phyloP scores from a whole-genome alignment of 2,888 invertebrate genomes.

The Seladonia tumulorum region DNA sequence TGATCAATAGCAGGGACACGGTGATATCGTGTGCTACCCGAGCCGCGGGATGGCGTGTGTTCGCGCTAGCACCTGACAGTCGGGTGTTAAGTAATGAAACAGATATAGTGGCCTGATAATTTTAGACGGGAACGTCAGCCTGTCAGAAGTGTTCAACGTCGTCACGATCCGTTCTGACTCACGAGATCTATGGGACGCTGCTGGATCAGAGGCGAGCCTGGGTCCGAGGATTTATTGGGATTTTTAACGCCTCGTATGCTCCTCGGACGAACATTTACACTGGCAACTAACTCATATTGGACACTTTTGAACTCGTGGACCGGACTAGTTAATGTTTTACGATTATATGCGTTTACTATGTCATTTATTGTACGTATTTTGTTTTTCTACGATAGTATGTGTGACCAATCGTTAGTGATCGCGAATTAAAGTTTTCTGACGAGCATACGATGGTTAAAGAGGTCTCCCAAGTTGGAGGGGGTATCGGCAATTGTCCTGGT shows the following conservation, averaged over 20 bases:
- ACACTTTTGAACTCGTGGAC: no score
- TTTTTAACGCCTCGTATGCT: neutral
- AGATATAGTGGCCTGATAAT: slow-evolving; percentile 57
- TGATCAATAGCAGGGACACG: slow-evolving; percentile 71
- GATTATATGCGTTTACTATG: neutral
- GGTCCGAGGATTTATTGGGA: neutral
- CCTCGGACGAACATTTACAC: neutral
- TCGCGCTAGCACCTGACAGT: slow-evolving; percentile 60
- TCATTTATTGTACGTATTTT: neutral
- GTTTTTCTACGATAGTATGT: neutral
- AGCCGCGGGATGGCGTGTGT: neutral
- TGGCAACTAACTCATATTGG: neutral
- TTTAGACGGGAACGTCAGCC: slow-evolving; percentile 54
- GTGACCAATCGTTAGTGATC: no score
- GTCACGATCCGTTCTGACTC: slow-evolving; percentile 34
- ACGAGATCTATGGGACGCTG: slow-evolving; percentile 41
- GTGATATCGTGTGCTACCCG: slow-evolving; percentile 3
- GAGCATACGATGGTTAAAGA: neutral
- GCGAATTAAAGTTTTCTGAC: neutral
- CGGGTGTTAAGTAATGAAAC: slow-evolving; percentile 49
- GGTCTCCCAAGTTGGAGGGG: neutral
- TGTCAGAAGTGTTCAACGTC: slow-evolving; percentile 43
- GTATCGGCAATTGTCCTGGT: neutral
- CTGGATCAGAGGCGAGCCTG: neutral
- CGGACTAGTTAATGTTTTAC: no score